These are phyloP conservation scores for Choristoneura rosaceana DNA, from an alignment of 2,888 invertebrate genomes.

Conservation along the genomic window DNA sequence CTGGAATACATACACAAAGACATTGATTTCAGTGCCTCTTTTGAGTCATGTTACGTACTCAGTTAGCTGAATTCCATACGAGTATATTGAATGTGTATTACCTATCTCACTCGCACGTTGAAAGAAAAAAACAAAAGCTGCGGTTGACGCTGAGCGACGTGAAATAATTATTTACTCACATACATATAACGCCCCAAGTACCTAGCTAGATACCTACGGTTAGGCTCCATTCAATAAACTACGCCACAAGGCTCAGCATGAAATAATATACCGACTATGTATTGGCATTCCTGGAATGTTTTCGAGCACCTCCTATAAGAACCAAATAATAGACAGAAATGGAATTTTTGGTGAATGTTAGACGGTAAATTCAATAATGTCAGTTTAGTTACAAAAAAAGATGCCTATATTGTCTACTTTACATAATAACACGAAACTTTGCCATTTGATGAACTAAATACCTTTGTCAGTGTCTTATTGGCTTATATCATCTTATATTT, in stretches of 20 bases:
- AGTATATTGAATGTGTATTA: conserved; percentile 12
- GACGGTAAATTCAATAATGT: neutral
- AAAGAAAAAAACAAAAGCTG: conserved; percentile 21
- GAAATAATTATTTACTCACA: conserved; percentile 30
- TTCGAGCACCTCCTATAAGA: conserved; percentile 4
- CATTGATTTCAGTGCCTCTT: neutral
- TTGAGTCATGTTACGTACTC: neutral
- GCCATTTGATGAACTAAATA: too few species aligned
- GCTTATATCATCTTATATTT: too few species aligned
- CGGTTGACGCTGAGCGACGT: conserved; percentile 24
- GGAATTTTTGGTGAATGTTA: conserved; percentile 5
- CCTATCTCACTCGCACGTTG: conserved; percentile 11
- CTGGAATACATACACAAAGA: neutral
- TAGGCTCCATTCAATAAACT: conserved; percentile 21
- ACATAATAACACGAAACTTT: too few species aligned
- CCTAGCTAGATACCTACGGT: neutral
- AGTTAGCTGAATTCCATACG: neutral
- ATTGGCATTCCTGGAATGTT: conserved; percentile 17
- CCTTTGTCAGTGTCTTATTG: too few species aligned
- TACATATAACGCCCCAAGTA: neutral
- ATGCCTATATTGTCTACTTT: neutral
- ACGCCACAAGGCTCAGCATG: conserved; percentile 13
- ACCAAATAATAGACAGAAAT: neutral
- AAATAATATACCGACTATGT: conserved; percentile 31
- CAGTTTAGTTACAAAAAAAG: neutral